These are phyloP conservation scores for Notolabrus celidotus DNA, from an alignment of 2,797 vertebrate genomes.

Conservation along the genomic window DNA sequence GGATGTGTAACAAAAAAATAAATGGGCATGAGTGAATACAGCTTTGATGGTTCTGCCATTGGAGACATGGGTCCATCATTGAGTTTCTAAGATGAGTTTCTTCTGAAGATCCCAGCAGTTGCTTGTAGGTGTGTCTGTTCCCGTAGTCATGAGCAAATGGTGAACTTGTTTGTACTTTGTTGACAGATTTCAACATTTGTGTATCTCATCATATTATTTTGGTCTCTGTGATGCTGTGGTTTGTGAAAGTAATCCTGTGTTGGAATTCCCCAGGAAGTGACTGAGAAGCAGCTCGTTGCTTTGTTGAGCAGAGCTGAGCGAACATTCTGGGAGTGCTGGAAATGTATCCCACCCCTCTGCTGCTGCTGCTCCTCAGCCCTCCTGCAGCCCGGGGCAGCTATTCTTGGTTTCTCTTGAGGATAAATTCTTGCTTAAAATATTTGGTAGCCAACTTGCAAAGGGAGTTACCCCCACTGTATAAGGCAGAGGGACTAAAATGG, in stretches of 20 bases:
- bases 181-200: constrained; percentile 71
- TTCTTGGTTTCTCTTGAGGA: constrained; percentile 80
- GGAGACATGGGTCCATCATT: constrained; percentile 14
- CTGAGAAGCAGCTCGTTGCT: constrained; percentile 41
- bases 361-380: constrained; percentile 54
- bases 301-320: constrained; percentile 48
- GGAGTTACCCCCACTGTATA: constrained; percentile 42
- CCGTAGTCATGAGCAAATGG: constrained; percentile 43
- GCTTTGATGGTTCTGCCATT: constrained; percentile 11
- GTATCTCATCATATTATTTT: constrained; percentile 72
- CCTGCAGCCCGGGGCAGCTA: constrained; percentile 70
- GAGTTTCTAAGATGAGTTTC: constrained; percentile 43
- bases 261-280: constrained; percentile 76
- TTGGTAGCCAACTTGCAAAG: constrained; percentile 52
- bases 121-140: constrained; percentile 29
- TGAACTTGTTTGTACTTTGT: constrained; percentile 56
- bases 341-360: constrained; percentile 58
- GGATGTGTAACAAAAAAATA: constrained; percentile 6
- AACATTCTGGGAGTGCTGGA: constrained; percentile 68
- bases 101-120: constrained; percentile 34
- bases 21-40: not conserved
- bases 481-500: constrained; percentile 24
- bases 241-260: constrained; percentile 59
- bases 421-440: constrained; percentile 73
- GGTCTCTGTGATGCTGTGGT: constrained; percentile 49